A percentile compares a stretch with the other conserved stretches of the same genome.
phyloP scores from a whole-genome alignment of 1,140 invertebrate species.

The Araneus ventricosus region DNA sequence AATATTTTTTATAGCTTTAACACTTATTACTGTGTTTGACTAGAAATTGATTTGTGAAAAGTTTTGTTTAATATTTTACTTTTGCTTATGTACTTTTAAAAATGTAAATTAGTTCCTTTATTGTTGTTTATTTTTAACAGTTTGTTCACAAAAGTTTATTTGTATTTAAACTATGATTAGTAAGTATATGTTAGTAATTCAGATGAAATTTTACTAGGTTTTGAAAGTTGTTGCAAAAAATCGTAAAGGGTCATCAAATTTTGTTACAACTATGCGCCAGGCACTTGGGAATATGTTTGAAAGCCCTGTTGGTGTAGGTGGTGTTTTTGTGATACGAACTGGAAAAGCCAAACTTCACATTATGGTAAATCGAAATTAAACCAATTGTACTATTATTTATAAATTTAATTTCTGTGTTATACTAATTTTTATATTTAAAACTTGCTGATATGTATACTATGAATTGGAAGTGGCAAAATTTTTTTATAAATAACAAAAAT shows the following conservation, averaged over 20 bases:
- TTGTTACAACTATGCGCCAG: conserved; percentile 89
- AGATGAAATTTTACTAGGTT: conserved; percentile 82
- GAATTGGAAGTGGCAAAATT: too few species aligned
- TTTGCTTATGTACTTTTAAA: not conserved
- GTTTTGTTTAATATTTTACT: too few species aligned
- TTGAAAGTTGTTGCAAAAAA: conserved; percentile 90
- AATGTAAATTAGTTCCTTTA: not conserved
- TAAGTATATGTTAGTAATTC: not conserved
- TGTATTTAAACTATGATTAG: too few species aligned
- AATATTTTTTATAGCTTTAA: too few species aligned
- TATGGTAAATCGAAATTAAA: conserved; percentile 82
- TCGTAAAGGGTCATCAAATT: conserved; percentile 89
- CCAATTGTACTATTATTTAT: too few species aligned
- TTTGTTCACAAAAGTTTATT: too few species aligned
- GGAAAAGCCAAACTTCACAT: conserved; percentile 94
- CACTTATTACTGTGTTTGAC: too few species aligned
- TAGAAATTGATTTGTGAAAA: too few species aligned
- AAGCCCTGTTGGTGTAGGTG: conserved; percentile 92
- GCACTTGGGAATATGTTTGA: conserved; percentile 85
- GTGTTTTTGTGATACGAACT: conserved; percentile 89
- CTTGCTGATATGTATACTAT: too few species aligned
- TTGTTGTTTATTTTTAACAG: not conserved
- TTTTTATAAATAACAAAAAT: too few species aligned
- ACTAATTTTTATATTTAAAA: too few species aligned
- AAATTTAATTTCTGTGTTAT: too few species aligned